These are phyloP conservation scores for Fragum whitleyi DNA, from an alignment of 2,888 invertebrate species.

Conservation along the genomic window DNA sequence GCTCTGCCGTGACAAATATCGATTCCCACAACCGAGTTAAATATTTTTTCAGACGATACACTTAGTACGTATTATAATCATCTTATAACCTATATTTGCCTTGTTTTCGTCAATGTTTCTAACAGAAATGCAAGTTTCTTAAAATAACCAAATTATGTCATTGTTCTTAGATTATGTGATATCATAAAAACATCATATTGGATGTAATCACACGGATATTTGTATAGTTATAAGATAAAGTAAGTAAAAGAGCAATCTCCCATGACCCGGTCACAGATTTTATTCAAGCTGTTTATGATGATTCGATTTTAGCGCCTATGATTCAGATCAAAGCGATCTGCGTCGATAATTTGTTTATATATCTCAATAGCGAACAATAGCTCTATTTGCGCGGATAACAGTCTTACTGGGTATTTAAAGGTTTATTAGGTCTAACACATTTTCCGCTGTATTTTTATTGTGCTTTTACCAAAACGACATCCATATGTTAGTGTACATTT, in stretches of 20 bases:
- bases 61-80: too few relatives aligned
- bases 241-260: background rate
- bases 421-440: slow-evolving; percentile 19
- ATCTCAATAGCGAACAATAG: slow-evolving; percentile 11
- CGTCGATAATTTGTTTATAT: slow-evolving; percentile 15
- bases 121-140: too few relatives aligned
- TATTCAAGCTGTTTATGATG: slow-evolving; percentile 17
- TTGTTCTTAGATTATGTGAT: too few relatives aligned
- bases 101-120: too few relatives aligned
- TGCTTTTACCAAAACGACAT: background rate
- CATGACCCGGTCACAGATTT: background rate
- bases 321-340: background rate
- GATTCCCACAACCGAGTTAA: too few relatives aligned
- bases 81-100: too few relatives aligned
- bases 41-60: too few relatives aligned
- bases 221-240: too few relatives aligned
- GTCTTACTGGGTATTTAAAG: slow-evolving; percentile 17
- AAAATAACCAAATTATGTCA: too few relatives aligned
- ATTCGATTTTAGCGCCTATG: slow-evolving; percentile 16
- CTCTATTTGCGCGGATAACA: slow-evolving; percentile 16
- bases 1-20: too few relatives aligned
- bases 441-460: slow-evolving; percentile 7
- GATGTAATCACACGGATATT: too few relatives aligned
- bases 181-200: too few relatives aligned
- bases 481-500: background rate